Base-by-base conservation (phyloP, 2,797 vertebrate species). In the Kryptopterus vitreolus region DNA sequence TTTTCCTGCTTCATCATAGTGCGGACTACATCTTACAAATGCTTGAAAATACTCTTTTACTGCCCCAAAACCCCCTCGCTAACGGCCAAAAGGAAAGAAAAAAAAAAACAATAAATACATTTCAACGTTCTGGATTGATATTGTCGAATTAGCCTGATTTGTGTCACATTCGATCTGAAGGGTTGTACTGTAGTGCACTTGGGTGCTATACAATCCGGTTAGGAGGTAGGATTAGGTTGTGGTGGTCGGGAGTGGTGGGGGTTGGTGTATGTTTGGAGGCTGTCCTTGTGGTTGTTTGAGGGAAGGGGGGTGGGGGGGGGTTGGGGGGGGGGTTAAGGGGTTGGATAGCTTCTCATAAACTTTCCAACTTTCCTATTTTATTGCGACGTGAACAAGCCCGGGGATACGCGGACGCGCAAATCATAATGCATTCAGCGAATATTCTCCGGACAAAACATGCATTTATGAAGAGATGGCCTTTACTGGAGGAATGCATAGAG, bases 351-450 rank as follows among this genome's bases (percentile, higher is more conserved):
- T 89, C 89, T 90, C 82, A 89, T 92, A 93, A 92, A 92, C 90
- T 92, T 91, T 92, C 92, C 90, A 91, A 92, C 92, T 94, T 92
- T 91, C 90, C 92, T 90, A 84, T 84, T 57, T 55, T 68, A 81
- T 85, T 91, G 88, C 81, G 78, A 89, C 91, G 91, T 91, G 89
- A 92, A 91, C 90, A 88, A 85, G 92, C 93, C 92, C 31, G 78
- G 55, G 91, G 92, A 87, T 88, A 43, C 43, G n/a, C n/a, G n/a
- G n/a, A 92, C 88, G 88, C 90, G 91, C 91, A 91, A 94, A 92
- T 92, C 92, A 91, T 94, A 92, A 93, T 93, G 92, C 92, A 91
- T 94, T 93, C 92, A 90, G 93, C 92, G 94, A 93, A 94, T 92
- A 92, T 92, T 93, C 91, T 91, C 89, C 89, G 85, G 88, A 90